Base-by-base conservation (phyloP, 2,888 invertebrate species). In the Acronicta leporina region DNA sequence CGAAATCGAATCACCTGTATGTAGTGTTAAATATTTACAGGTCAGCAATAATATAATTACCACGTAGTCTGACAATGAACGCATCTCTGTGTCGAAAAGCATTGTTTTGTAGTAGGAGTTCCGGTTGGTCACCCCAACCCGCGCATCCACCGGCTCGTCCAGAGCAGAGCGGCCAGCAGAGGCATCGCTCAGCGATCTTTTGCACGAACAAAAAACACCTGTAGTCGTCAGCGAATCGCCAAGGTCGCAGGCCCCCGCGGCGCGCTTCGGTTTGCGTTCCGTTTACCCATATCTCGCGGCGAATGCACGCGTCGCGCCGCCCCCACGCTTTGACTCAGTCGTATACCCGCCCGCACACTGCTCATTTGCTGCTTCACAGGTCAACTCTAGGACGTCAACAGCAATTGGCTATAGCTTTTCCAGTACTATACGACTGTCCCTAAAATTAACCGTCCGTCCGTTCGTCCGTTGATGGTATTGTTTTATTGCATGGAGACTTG, bases 211-310 rank as follows among this genome's bases (percentile, higher is more conserved):
- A 94, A 92, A 93, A 92, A 92, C 93, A 94, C 94, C 93, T 94
- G 94, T 92, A 93, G 90, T 90, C 91, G 92, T 90, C 90, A 90
- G 91, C 83, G 89, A 92, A 89, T 90, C 83, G 87, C 86, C 94
- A 94, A 93, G 93, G 92, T 91, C 92, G 87, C 89, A 89, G 88
- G 91, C 90, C 92, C 91, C 89, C 87, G 89, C 87, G 83, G 87
- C 87, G 87, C 86, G 88, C 85, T 87, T 77, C 87, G 79, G 87
- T 90, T 88, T 76, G 88, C 92, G 93, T 89, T 92, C 91, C 92
- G 92, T 89, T 94, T 92, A 94, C 92, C 94, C 90, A 94, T 91
- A 94, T 94, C 91, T 93, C 91, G 91, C 92, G 90, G 90, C 90
- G 86, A 90, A 86, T 91, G 92, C 91, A 92, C 84, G 86, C 87